phyloP scores from a whole-genome alignment of 37 sponge, comb jelly and placozoan genomes.

The Trichoplax adhaerens region DNA sequence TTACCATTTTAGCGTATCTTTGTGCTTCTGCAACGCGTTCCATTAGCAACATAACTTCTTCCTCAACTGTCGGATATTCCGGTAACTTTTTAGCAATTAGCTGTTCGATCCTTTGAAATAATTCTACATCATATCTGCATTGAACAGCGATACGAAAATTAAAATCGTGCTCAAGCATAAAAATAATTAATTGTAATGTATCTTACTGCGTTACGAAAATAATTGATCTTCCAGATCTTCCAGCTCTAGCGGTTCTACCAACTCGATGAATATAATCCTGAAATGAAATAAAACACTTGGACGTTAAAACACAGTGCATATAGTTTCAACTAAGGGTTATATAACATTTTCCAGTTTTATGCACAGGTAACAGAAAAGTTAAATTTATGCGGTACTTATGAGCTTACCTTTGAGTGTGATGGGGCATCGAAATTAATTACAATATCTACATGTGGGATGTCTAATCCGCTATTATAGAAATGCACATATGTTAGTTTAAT shows the following conservation, averaged over 20 bases:
- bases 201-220: constrained; percentile 92
- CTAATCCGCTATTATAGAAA: constrained; percentile 60
- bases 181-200: background rate
- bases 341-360: too few relatives aligned
- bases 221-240: constrained; percentile 73
- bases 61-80: constrained; percentile 71
- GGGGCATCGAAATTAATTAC: constrained; percentile 96
- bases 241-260: constrained; percentile 93
- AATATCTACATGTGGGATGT: constrained; percentile 98
- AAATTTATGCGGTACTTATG: too few relatives aligned
- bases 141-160: background rate
- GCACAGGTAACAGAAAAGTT: too few relatives aligned
- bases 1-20: constrained; percentile 74
- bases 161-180: constrained; percentile 2
- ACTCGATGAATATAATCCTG: constrained; percentile 97
- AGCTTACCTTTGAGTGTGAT: constrained; percentile 75
- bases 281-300: background rate
- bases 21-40: constrained; percentile 92
- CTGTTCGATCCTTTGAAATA: constrained; percentile 86
- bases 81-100: constrained; percentile 90
- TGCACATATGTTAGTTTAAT: background rate
- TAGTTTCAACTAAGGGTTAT: background rate
- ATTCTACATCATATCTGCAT: constrained; percentile 86
- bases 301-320: background rate
- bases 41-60: constrained; percentile 76